Percentiles rank a stretch among this genome's conserved stretches.
These are phyloP conservation scores for Rhadinocentrus ornatus DNA, from an alignment of 2,797 vertebrate species.

Conservation along the genomic window DNA sequence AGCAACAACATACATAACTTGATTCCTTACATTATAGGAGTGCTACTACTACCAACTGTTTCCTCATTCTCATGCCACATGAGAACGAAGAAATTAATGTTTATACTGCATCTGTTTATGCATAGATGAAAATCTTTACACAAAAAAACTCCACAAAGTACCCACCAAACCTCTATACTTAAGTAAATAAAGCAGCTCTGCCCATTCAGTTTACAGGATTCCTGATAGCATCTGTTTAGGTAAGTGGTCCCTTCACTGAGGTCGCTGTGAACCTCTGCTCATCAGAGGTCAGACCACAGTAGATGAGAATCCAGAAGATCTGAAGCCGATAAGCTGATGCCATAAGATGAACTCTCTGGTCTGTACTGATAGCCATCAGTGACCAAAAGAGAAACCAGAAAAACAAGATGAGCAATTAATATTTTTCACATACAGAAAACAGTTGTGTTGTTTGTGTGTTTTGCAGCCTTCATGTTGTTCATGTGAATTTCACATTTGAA, in stretches of 20 bases:
- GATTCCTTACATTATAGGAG: no score
- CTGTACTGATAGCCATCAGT: neutral
- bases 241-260: constrained; percentile 7
- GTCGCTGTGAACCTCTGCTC: constrained; percentile 30
- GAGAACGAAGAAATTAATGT: neutral
- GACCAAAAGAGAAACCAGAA: neutral
- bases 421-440: neutral
- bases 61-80: neutral
- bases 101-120: neutral
- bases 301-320: constrained; percentile 23
- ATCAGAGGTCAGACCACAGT: constrained; percentile 39
- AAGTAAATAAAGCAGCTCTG: neutral
- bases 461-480: constrained; percentile 5
- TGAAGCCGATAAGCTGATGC: constrained; percentile 22
- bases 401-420: neutral
- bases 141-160: neutral
- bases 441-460: neutral
- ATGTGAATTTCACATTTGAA: neutral
- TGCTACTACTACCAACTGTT: no score
- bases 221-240: constrained; percentile 11
- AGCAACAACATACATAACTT: neutral
- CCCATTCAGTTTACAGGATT: neutral
- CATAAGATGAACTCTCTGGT: neutral
- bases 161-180: neutral
- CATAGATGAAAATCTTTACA: neutral